Conservation (phyloP, 2,888 invertebrate genomes). For the Pollenia labialis region DNA sequence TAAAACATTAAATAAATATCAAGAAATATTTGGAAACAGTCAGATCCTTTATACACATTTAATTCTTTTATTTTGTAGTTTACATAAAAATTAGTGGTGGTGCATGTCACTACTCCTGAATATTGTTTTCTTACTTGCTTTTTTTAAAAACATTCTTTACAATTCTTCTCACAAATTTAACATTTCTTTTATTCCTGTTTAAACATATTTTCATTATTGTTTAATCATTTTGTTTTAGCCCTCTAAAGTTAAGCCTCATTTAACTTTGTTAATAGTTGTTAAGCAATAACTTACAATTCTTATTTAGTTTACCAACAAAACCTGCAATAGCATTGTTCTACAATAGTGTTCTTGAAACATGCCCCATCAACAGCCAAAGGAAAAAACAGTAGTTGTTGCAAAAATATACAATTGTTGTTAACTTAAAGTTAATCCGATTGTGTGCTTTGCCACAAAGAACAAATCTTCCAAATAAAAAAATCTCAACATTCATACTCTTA, state of each 20-base stretch:
- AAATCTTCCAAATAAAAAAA: background rate
- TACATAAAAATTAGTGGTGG: too few species aligned
- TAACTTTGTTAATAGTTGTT: slow-evolving; percentile 70
- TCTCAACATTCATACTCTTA: slow-evolving; percentile 18
- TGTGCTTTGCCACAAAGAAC: slow-evolving; percentile 42
- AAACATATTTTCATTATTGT: background rate
- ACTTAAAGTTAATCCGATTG: slow-evolving; percentile 71
- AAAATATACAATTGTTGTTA: slow-evolving; percentile 50
- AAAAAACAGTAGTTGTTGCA: slow-evolving; percentile 55
- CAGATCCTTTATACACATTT: too few species aligned
- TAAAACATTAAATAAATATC: too few species aligned
- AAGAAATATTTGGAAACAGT: too few species aligned
- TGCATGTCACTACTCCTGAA: accelerated
- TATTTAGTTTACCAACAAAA: background rate
- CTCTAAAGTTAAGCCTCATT: slow-evolving; percentile 63
- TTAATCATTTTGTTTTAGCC: background rate
- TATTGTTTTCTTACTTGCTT: too few species aligned
- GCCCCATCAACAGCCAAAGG: slow-evolving; percentile 8
- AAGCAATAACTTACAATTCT: slow-evolving; percentile 63
- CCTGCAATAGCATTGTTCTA: background rate
- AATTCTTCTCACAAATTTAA: background rate
- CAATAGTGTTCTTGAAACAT: slow-evolving; percentile 2
- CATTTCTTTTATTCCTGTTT: background rate
- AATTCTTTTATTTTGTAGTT: too few species aligned
- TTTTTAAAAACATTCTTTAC: background rate